A percentile compares a stretch with the other conserved stretches of the same genome.
phyloP scores from a whole-genome alignment of 2,797 vertebrate genomes.

The Miopithecus talapoin region DNA sequence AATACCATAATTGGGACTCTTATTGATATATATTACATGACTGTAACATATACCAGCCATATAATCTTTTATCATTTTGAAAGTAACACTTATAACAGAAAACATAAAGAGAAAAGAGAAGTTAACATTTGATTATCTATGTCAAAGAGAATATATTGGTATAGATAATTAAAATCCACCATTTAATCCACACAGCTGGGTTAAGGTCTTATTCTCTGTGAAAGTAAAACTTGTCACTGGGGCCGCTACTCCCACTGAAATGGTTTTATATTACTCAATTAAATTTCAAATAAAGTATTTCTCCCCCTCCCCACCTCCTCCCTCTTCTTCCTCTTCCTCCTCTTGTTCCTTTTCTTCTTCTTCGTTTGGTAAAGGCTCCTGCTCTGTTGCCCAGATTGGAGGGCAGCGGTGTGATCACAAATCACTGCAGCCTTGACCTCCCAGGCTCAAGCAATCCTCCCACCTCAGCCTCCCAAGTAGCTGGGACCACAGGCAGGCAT shows the following conservation, averaged over 20 bases:
- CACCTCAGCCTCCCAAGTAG: background rate
- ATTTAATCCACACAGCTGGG: background rate
- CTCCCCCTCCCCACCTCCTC: background rate
- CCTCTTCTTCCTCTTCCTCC: too few species aligned
- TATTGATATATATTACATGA: slow-evolving; percentile 6
- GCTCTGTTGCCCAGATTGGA: background rate
- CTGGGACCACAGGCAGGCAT: background rate
- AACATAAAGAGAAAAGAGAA: slow-evolving; percentile 36
- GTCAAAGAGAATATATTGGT: background rate
- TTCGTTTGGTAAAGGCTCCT: background rate
- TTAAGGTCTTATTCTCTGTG: background rate
- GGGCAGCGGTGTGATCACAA: background rate
- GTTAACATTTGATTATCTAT: slow-evolving; percentile 26
- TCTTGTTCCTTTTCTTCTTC: background rate
- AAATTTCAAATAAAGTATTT: slow-evolving; percentile 4
- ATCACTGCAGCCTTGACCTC: background rate
- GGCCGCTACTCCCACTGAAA: slow-evolving; percentile 3
- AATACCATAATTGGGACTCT: background rate
- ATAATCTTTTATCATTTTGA: slow-evolving; percentile 42
- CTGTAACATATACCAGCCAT: background rate
- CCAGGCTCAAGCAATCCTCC: background rate
- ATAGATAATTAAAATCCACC: slow-evolving; percentile 26
- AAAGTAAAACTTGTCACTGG: background rate
- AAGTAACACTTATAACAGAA: slow-evolving; percentile 13
- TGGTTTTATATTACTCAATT: slow-evolving; percentile 21